phyloP scores from a whole-genome alignment of 1,140 invertebrate genomes.

The Drosophila fuyamai region DNA sequence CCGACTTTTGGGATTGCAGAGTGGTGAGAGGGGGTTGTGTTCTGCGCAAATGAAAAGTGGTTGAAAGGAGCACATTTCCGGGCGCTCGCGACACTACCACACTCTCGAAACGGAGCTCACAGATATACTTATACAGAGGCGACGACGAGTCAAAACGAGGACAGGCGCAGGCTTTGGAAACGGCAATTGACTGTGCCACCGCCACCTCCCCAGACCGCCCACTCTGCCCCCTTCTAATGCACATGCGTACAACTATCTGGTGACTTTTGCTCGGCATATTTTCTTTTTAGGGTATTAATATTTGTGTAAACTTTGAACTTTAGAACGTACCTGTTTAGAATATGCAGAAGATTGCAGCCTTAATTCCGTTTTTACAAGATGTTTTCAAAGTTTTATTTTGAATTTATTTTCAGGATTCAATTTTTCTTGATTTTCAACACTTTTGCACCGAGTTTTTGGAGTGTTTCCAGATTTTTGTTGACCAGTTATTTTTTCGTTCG shows the following conservation, averaged over 20 bases:
- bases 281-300: neutral
- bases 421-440: slow-evolving; percentile 4
- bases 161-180: slow-evolving; percentile 63
- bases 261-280: slow-evolving; percentile 23
- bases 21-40: slow-evolving; percentile 20
- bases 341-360: neutral
- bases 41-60: slow-evolving; percentile 82
- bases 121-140: slow-evolving; percentile 27
- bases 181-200: slow-evolving; percentile 38
- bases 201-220: slow-evolving; percentile 10
- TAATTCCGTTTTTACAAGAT: slow-evolving; percentile 3
- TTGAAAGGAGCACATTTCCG: slow-evolving; percentile 77
- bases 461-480: neutral
- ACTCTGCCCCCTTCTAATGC: slow-evolving; percentile 36
- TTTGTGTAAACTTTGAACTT: slow-evolving; percentile 1
- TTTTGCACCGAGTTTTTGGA: slow-evolving; percentile 17
- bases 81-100: slow-evolving; percentile 47
- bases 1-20: slow-evolving; percentile 5
- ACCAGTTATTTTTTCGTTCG: slow-evolving; percentile 2
- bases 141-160: slow-evolving; percentile 70
- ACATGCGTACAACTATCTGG: slow-evolving; percentile 63
- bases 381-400: too few relatives aligned
- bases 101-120: slow-evolving; percentile 21
- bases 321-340: slow-evolving; percentile 20
- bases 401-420: neutral